Conservation (phyloP, 1,140 invertebrate genomes). For the Pararge aegeria region DNA sequence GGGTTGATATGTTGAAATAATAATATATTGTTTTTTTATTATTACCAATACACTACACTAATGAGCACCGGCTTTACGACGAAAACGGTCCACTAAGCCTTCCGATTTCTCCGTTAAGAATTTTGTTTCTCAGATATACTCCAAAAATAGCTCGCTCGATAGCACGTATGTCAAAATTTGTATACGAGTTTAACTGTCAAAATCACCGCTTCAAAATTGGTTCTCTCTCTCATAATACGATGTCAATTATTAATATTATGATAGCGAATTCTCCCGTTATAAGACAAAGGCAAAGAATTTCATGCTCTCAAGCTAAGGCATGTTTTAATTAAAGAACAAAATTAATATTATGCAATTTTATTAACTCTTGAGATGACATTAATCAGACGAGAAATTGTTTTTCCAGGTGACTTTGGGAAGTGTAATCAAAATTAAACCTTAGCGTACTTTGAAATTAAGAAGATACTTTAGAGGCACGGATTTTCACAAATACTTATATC, state of each 20-base stretch:
- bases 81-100: no score
- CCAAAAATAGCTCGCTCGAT: no score
- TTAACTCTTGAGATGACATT: slow-evolving; percentile 19
- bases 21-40: no score
- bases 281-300: slow-evolving; percentile 1
- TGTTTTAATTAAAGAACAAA: slow-evolving; percentile 9
- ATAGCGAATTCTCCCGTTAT: neutral
- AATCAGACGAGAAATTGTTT: slow-evolving; percentile 30
- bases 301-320: neutral
- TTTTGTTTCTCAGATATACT: no score
- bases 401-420: slow-evolving; percentile 22
- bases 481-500: no score
- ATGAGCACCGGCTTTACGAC: no score
- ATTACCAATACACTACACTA: no score
- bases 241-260: neutral
- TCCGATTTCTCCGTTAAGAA: no score
- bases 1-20: no score
- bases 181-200: no score
- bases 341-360: slow-evolving; percentile 12
- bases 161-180: no score
- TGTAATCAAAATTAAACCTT: slow-evolving; percentile 23
- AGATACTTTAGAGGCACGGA: neutral
- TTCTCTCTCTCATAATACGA: neutral
- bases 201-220: neutral
- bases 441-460: neutral